Conservation (phyloP, 2,113 vertebrate genomes). For the Hemicordylus capensis region DNA sequence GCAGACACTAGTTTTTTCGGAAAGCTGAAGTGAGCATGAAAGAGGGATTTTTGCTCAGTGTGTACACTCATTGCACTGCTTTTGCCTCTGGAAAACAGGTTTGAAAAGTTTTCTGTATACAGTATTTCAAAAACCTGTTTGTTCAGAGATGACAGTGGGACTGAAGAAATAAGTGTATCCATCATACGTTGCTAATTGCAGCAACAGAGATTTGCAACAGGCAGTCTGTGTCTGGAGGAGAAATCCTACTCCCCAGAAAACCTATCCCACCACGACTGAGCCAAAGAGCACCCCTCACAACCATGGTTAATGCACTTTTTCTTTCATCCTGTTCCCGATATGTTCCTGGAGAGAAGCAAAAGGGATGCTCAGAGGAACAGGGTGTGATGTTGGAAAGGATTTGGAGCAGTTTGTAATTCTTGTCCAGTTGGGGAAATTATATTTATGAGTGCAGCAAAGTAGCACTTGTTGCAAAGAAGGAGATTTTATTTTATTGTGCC, state of each 20-base stretch:
- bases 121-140: background rate
- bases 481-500: conserved; percentile 2
- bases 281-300: background rate
- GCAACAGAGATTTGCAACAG: background rate
- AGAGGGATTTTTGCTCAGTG: background rate
- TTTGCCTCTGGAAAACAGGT: background rate
- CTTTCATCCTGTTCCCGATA: background rate
- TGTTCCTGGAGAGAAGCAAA: conserved; percentile 9
- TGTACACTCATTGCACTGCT: background rate
- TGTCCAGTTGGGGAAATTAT: background rate
- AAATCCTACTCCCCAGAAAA: background rate
- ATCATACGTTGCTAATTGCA: too few species aligned
- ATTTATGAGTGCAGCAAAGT: background rate
- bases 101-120: background rate
- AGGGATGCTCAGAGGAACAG: background rate
- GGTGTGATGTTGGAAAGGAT: background rate
- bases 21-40: background rate
- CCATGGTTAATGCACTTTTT: conserved; percentile 5
- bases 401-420: background rate
- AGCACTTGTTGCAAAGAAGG: background rate
- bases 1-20: background rate
- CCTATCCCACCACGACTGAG: background rate
- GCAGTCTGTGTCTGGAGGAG: background rate
- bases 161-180: background rate
- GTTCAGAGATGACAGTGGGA: background rate